phyloP scores from a whole-genome alignment of 1,140 invertebrate species.

The Ceratitis capitata region DNA sequence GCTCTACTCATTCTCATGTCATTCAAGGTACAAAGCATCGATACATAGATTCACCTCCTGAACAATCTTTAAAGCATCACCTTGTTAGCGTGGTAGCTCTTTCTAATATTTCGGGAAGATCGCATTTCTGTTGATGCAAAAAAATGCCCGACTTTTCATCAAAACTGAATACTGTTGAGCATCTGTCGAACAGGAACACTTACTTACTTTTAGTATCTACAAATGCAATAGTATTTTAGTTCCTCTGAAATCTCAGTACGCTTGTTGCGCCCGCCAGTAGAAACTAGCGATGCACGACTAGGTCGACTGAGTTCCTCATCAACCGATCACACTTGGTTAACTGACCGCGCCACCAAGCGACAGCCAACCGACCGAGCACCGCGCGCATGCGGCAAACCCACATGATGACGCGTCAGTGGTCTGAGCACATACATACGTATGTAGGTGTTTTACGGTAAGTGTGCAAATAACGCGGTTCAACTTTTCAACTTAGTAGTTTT shows the following conservation, averaged over 20 bases:
- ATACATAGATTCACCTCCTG: too few species aligned
- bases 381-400: conserved; percentile 29
- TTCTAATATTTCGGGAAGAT: too few species aligned
- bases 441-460: conserved; percentile 12
- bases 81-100: too few species aligned
- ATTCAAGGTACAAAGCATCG: too few species aligned
- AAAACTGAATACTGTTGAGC: not conserved
- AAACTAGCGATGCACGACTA: not conserved
- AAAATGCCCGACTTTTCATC: not conserved
- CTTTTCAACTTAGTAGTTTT: conserved; percentile 2
- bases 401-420: not conserved
- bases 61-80: too few species aligned
- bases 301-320: not conserved
- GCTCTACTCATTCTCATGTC: too few species aligned
- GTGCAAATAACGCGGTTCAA: conserved; percentile 11
- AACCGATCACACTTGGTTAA: conserved; percentile 10
- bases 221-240: not conserved
- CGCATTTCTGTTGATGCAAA: too few species aligned
- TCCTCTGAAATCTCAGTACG: not conserved
- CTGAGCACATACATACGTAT: not conserved
- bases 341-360: not conserved
- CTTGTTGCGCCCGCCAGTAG: not conserved
- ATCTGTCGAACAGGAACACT: not conserved
- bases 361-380: not conserved
- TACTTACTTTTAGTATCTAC: not conserved